Base-by-base conservation (phyloP, 30 jellyfish, hydroid and myxozoan genomes). In the Mastigias papua region DNA sequence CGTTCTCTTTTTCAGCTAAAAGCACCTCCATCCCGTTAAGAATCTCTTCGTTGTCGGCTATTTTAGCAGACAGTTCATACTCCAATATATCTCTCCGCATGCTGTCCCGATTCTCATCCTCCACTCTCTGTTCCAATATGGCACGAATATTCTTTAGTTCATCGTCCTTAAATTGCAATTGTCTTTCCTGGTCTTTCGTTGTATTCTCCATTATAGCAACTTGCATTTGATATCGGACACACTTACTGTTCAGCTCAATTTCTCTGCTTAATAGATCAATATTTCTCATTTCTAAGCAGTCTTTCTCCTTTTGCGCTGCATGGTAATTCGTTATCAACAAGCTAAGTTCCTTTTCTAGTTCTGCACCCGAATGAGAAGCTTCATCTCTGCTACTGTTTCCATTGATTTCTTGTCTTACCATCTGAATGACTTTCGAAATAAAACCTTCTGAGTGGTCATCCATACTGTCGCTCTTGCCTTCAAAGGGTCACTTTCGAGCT, bases 41-140 rank as follows among this genome's bases (percentile, higher is more conserved):
- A 16, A 57, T 42, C 70, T 85, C 94, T n/a, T 72, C 94, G 1
- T 33, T 48, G 15, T 74, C 76, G 48, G 83, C 83, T 37, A 75
- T 10, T 35, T 19, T 51, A 23, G 62, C 82, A 29, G 86, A 48
- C 11, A 67, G 64, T 61, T 85, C 94, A 68, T 49, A 25, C 46
- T 73, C 88, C 29, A 58, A 23, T 6, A 83, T 70, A 62, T 83
- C 92, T 34, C 82, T 25, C 26, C 22, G 57, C 92, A 83, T 83
- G 28, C 51, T 83, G 46, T 69, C 57, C 8, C 76, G 42, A 42
- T 83, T 83, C 68, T 83, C 92, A 23, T 73, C 89, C 25, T 51
- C 79, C 0, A 72, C 73, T 37, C 88, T 37, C 66, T 85, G 82
- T 72, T 72, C 88, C 23, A 85, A 62, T 23, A 73, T 73, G 6